Base-by-base conservation (phyloP, 2,888 invertebrate genomes). In the Argyresthia goedartella region DNA sequence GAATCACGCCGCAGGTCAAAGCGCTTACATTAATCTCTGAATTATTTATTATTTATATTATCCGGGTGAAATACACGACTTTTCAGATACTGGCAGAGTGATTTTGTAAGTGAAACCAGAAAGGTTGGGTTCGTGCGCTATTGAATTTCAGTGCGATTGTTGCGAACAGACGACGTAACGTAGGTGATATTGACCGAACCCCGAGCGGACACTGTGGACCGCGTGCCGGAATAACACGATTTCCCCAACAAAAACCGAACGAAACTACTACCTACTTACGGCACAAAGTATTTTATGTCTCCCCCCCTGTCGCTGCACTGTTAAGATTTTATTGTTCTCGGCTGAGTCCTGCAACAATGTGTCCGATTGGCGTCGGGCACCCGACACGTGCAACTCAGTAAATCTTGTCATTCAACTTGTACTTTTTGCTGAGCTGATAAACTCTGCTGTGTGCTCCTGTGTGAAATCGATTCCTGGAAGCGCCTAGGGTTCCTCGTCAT, bases 1-100 rank as follows among this genome's bases (percentile, higher is more conserved):
- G 76, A 75, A 74, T 73, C 75, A 68, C 69, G 67, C 60, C 69
- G 67, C 35, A 53, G 53, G 54, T 53, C 54, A 43, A 59, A 58
- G 57, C 61, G 76, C 79, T 80, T 71, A 75, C 76, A 78, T 76
- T 58, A 59, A 57, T 58, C 55, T 57, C 51, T 56, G 50, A 50
- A 53, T 53, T 53, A 53, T 55, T 56, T 56, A 55, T 54, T 54
- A 53, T 53, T 51, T 55, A 47, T 49, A 42, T 53, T 41, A 48
- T 36, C 50, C 44, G 44, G 25, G 25, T 25, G 25, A 39, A 39
- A 39, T 11, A n/a, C 39, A 11, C 39, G 10, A 11, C 39, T 39
- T 11, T 39, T 39, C 39, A 25, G 25, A 25, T 25, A 25, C 25
- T 6, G 6, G 25, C 6, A 25, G 25, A 25, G 25, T 25, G 25